Percentiles rank a stretch among this genome's conserved stretches.
Conservation (phyloP, 37 sponge, comb jelly and placozoan genomes). For the Cliona cf. orientalis region DNA sequence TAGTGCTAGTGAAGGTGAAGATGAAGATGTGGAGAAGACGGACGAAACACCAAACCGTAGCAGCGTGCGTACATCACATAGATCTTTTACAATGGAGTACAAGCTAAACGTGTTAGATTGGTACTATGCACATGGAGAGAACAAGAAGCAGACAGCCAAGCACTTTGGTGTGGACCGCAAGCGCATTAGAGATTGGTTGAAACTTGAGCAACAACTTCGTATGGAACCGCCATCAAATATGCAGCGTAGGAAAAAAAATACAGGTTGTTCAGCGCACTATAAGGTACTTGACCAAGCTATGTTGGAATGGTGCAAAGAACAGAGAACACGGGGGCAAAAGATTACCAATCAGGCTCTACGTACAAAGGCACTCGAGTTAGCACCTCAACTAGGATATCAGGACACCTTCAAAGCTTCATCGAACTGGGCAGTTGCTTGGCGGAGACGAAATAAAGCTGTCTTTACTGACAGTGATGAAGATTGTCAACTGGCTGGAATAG, state of each 20-base stretch:
- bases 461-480: not conserved
- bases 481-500: not conserved
- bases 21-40: too few species aligned
- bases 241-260: not conserved
- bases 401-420: slow-evolving; percentile 28
- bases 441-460: not conserved
- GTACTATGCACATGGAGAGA: slow-evolving; percentile 31
- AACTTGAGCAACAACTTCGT: slow-evolving; percentile 2
- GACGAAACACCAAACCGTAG: too few species aligned
- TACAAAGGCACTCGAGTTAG: slow-evolving; percentile 15
- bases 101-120: slow-evolving; percentile 37
- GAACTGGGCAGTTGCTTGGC: slow-evolving; percentile 7
- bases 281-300: slow-evolving; percentile 1
- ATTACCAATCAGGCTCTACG: not conserved
- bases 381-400: slow-evolving; percentile 2
- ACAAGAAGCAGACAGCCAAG: slow-evolving; percentile 20
- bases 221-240: not conserved
- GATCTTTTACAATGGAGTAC: slow-evolving; percentile 30
- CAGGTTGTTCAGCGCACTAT: not conserved
- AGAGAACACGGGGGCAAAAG: not conserved
- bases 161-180: slow-evolving; percentile 19
- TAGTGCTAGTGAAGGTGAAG: too few species aligned
- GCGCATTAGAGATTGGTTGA: slow-evolving; percentile 29
- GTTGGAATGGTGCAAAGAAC: slow-evolving; percentile 26
- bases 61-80: not conserved